Evolutionary conservation across 1,140 invertebrate species (phyloP).

Genomic region (Geopemphigus sp.): DNA sequence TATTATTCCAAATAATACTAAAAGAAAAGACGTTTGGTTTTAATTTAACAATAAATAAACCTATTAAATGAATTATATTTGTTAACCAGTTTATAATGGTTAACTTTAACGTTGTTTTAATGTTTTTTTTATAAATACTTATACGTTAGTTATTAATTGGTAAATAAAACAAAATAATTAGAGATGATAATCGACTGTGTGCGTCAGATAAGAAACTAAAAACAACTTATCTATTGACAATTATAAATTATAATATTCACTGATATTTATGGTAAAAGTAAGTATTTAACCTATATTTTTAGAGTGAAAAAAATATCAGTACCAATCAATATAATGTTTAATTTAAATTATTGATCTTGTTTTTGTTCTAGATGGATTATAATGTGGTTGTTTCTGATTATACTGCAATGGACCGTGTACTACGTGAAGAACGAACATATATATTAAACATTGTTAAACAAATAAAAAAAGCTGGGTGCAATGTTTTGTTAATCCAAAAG

Average conservation of each 20-base stretch:
- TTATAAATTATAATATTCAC: not conserved
- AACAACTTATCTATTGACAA: too few species aligned
- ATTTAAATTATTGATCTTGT: not conserved
- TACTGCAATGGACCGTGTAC: slow-evolving; percentile 95
- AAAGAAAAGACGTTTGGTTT: too few species aligned
- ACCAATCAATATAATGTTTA: not conserved
- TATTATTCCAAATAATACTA: too few species aligned
- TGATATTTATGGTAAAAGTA: not conserved
- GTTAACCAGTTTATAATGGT: too few species aligned
- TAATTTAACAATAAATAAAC: too few species aligned
- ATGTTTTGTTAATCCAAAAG: slow-evolving; percentile 97
- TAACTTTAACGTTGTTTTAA: too few species aligned
- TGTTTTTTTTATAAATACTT: too few species aligned
- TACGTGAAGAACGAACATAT: slow-evolving; percentile 97
- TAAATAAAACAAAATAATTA: too few species aligned
- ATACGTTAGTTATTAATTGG: too few species aligned
- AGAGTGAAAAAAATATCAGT: not conserved
- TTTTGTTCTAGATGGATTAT: slow-evolving; percentile 87
- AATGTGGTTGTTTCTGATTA: slow-evolving; percentile 98
- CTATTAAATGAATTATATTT: too few species aligned
- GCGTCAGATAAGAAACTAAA: not conserved
- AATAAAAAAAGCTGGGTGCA: slow-evolving; percentile 98
- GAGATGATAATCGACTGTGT: too few species aligned
- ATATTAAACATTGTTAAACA: slow-evolving; percentile 99
- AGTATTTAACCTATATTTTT: not conserved